Percentiles rank a stretch among this genome's conserved stretches.
These are phyloP conservation scores for Schrankia costaestrigalis DNA, from an alignment of 2,888 invertebrate genomes.

Conservation along the genomic window DNA sequence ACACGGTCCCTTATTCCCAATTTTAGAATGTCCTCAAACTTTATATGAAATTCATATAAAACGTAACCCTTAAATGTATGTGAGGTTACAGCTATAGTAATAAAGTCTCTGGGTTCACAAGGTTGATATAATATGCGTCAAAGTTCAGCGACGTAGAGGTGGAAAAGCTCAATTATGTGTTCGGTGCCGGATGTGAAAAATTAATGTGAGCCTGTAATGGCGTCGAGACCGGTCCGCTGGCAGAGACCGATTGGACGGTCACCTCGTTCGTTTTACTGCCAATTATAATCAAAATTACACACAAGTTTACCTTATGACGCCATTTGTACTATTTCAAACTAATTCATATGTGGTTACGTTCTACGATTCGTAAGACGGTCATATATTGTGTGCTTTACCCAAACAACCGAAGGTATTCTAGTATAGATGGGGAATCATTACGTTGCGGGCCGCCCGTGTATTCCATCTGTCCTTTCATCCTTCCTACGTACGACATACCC, in stretches of 20 bases:
- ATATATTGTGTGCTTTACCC: background rate
- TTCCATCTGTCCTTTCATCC: conserved; percentile 8
- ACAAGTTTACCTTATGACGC: conserved; percentile 16
- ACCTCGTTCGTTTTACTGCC: conserved; percentile 31
- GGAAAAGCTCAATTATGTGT: conserved; percentile 58
- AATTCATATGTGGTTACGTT: conserved; percentile 4
- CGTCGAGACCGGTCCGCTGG: conserved; percentile 38
- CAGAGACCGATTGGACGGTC: conserved; percentile 48
- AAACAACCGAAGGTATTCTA: conserved; percentile 4
- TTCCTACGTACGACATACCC: conserved; percentile 1
- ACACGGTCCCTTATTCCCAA: no score
- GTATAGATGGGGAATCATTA: conserved; percentile 9
- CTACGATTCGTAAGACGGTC: conserved; percentile 5
- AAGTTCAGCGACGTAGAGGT: conserved; percentile 21
- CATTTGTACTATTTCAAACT: conserved; percentile 5
- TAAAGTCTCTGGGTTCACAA: conserved; percentile 8
- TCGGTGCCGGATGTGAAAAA: conserved; percentile 63
- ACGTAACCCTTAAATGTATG: no score
- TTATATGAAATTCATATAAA: no score
- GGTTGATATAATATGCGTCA: conserved; percentile 13
- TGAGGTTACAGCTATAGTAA: background rate
- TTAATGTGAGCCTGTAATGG: conserved; percentile 63
- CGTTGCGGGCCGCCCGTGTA: conserved; percentile 4
- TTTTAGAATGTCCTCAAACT: no score
- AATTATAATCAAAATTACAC: conserved; percentile 41